Percentiles rank a stretch among this genome's conserved stretches.
These are phyloP conservation scores for Gryon sp. DNA, from an alignment of 1,140 invertebrate species.

Conservation along the genomic window DNA sequence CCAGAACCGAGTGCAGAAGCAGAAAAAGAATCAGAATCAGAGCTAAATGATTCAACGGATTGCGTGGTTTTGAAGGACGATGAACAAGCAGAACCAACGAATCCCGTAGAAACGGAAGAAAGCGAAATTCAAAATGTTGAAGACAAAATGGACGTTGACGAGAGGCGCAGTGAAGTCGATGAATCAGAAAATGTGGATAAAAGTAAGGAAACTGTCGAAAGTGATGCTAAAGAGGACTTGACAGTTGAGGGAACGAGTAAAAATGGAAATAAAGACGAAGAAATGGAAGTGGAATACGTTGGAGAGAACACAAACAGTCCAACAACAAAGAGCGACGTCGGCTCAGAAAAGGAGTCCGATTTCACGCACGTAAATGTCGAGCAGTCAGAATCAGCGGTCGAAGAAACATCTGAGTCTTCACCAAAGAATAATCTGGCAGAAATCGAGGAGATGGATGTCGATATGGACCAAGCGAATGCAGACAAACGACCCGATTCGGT, in stretches of 20 bases:
- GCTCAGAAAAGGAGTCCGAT: slow-evolving; percentile 26
- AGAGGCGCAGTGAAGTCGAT: too few relatives aligned
- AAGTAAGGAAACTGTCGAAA: neutral
- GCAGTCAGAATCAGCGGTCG: slow-evolving; percentile 21
- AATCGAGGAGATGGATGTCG: slow-evolving; percentile 43
- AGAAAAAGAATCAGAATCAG: too few relatives aligned
- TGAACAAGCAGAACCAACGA: too few relatives aligned
- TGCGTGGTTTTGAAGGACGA: too few relatives aligned
- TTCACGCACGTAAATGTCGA: slow-evolving; percentile 51
- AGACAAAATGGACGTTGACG: too few relatives aligned
- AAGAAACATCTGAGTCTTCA: slow-evolving; percentile 30
- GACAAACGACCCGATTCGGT: slow-evolving; percentile 5
- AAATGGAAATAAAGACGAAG: slow-evolving; percentile 6
- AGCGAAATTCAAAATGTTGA: too few relatives aligned
- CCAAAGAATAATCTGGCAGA: slow-evolving; percentile 43
- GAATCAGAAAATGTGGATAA: too few relatives aligned
- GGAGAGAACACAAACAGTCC: slow-evolving; percentile 5
- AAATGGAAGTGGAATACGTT: slow-evolving; percentile 14
- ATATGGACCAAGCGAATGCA: slow-evolving; percentile 3
- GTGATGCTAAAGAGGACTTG: neutral
- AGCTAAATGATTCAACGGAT: too few relatives aligned
- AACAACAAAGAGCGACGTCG: neutral
- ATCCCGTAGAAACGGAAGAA: too few relatives aligned
- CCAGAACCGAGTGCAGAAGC: too few relatives aligned
- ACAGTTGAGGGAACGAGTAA: slow-evolving; percentile 6